Evolutionary conservation across 1,140 invertebrate species (phyloP), one percentile per base, ranked within the genome.

Genomic region (Halictus rubicundus): DNA sequence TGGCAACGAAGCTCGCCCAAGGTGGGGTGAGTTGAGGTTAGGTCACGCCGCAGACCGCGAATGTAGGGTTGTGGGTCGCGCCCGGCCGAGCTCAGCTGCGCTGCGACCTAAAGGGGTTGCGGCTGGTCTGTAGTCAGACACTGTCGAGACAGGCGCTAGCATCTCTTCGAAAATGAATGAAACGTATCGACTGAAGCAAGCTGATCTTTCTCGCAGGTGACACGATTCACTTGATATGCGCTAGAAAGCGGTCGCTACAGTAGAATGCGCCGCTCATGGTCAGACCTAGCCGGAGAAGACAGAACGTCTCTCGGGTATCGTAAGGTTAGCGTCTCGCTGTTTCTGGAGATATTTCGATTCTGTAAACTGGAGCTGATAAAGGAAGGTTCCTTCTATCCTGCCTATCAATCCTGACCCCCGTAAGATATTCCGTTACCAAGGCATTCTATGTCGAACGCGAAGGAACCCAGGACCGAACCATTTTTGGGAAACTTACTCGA

Each of bases 21-120:
- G 77, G 86, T 87, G 85, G 83, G 84, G 82, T 86, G 76, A 86
- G 88, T 89, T 89, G 89, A 90, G 90, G 91, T 92, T 91, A 90
- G 90, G 90, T 91, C 84, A 87, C 86, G 88, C 87, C 89, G 88
- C 90, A 89, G 87, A 88, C 88, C 86, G 85, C 86, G 86, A 92
- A 93, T 93, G 91, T 93, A 92, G 92, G 92, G 92, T 90, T 93
- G 90, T 93, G 88, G 92, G 92, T 93, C 92, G 91, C 90, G 88
- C 88, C 88, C 88, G 89, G 90, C 90, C 87, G 87, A 89, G 88
- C 91, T 92, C 89, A 92, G 91, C 90, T 92, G 91, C 90, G 89
- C 83, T 68, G 74, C 83, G 78, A 86, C 74, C 84, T 83, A 78
- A 85, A 86, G 84, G 87, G 86, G 80, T 84, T 89, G 84, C 83